phyloP scores from a whole-genome alignment of 2,888 invertebrate genomes.

The Phyllotreta striolata region DNA sequence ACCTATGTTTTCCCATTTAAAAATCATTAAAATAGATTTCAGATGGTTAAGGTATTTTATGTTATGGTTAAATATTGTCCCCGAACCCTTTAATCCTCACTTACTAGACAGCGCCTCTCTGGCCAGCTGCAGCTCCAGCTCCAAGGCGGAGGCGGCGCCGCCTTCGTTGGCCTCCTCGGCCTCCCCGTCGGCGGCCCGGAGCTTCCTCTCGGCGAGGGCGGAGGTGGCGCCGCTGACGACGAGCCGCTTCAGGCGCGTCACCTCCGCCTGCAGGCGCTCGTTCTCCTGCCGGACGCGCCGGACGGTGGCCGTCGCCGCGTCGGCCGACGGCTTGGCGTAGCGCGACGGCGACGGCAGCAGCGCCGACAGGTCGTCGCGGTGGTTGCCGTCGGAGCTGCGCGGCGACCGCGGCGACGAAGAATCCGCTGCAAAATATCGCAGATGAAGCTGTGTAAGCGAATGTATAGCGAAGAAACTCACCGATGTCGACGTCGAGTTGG shows the following conservation, averaged over 20 bases:
- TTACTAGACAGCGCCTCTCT: conserved; percentile 75
- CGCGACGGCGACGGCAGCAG: conserved; percentile 54
- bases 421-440: conserved; percentile 42
- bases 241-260: conserved; percentile 72
- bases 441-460: neutral
- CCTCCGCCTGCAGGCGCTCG: conserved; percentile 77
- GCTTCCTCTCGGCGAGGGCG: conserved; percentile 64
- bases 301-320: conserved; percentile 64
- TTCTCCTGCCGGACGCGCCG: conserved; percentile 77
- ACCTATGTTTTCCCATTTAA: too few species aligned
- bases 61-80: too few species aligned
- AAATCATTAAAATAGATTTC: too few species aligned
- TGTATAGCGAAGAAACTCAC: conserved; percentile 43
- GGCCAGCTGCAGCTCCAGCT: conserved; percentile 76
- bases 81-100: conserved; percentile 28
- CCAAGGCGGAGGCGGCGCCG: conserved; percentile 55
- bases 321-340: conserved; percentile 57
- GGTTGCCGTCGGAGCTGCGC: conserved; percentile 54
- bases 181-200: conserved; percentile 53
- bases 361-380: conserved; percentile 51
- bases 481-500: conserved; percentile 57
- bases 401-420: conserved; percentile 58
- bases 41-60: too few species aligned
- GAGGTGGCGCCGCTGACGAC: conserved; percentile 72
- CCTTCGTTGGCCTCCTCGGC: too few species aligned